Evolutionary conservation across 2,888 invertebrate species (phyloP).

Genomic region (Ganaspis brasiliensis): DNA sequence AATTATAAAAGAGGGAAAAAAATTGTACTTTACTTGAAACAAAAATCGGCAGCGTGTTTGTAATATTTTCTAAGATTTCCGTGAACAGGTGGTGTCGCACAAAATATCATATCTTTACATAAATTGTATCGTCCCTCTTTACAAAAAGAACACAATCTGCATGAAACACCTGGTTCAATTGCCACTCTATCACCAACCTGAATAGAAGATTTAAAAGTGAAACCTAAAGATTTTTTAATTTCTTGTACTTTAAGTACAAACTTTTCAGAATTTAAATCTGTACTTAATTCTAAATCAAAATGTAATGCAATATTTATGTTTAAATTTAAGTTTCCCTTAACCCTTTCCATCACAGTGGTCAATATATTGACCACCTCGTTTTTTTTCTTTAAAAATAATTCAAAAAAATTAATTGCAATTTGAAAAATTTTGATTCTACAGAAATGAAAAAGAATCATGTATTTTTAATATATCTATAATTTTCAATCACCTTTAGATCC

Average conservation of each 20-base stretch:
- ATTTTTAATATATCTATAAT: no score
- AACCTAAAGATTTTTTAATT: no score
- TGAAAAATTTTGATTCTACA: no score
- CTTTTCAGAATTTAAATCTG: conserved; percentile 70
- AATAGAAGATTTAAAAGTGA: conserved; percentile 21
- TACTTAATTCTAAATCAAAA: conserved; percentile 1
- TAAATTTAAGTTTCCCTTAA: no score
- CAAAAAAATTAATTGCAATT: no score
- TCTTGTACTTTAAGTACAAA: neutral
- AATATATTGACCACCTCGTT: no score
- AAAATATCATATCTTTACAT: conserved; percentile 93
- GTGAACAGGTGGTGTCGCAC: conserved; percentile 97
- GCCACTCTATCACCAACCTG: conserved; percentile 93
- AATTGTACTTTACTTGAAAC: conserved; percentile 85
- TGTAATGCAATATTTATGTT: no score
- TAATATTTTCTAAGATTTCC: conserved; percentile 94
- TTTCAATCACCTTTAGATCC: conserved; percentile 83
- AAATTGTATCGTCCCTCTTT: conserved; percentile 95
- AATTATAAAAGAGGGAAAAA: conserved; percentile 18
- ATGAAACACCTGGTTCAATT: conserved; percentile 96
- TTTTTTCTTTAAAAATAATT: no score
- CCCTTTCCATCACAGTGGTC: no score
- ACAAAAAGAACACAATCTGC: conserved; percentile 92
- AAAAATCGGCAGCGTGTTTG: conserved; percentile 94
- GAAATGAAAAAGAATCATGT: no score